Evolutionary conservation across 2,113 vertebrate genomes (phyloP), one percentile per base, ranked within the genome.

Genomic region (Scomber japonicus): DNA sequence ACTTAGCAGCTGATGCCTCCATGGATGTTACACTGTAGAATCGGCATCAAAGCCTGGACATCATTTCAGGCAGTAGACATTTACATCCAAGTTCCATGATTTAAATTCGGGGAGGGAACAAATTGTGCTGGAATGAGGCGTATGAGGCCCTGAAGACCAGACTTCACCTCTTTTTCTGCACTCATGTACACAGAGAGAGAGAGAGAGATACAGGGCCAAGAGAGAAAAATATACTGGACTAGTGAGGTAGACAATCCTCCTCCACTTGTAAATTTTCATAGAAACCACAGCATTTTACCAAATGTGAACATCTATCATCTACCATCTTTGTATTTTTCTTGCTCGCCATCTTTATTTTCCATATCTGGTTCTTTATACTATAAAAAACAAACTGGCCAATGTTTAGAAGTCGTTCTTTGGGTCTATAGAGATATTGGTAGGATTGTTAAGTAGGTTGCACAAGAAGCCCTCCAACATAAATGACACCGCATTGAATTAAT

Each of bases 211-310:
- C 0, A 21, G 56, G 45, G 76, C 57, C 72, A 79, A 65, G 19
- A 3, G n/a, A 78, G 82, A 80, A 78, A 75, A 82, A 67, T 55
- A 59, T 21, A 51, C 30, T 14, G 17, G 27, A 50, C 30, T 46
- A 30, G 27, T 19, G 72, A 75, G 16, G 61, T 48, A 48, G 55
- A 55, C 24, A 69, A 15, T 48, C 45, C 35, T 84, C 86, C 46
- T 75, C 63, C 72, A 30, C 59, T 64, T 53, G 12, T n/a, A 64
- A 4, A 16, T 46, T 71, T 76, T 4, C 53, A 79, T 86, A 87
- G 76, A 80, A 83, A 85, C 75, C 82, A 19, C 78, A 80, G 49
- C 59, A 49, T 72, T 85, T 56, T 12, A 75, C 62, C 76, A 70
- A 85, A 81, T 75, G n/a, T 55, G 21, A 75, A 68, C n/a, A 63